Base-by-base conservation (phyloP, 2,888 invertebrate species). In the Osedax fenrisi region DNA sequence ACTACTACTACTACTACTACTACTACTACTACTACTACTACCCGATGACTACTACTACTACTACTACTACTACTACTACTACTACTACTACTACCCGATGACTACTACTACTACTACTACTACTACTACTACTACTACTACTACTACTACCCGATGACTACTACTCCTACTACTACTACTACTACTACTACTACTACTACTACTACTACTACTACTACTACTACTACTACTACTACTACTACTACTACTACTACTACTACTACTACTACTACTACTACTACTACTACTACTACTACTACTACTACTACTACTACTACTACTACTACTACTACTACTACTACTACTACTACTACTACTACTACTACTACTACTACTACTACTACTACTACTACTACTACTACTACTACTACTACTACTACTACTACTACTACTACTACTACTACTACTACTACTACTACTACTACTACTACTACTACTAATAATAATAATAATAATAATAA, bases 281-380 rank as follows among this genome's bases (percentile, higher is more conserved):
- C 13, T 23, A 64, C 21, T n/a, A 64, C 13, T 64, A 1, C 21
- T 64, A 64, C 21, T 1, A 1, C 21, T 1, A 64, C 21, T 64
- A 21, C 21, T 64, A 64, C 21, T 64, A 64, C 21, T 64, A 64
- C 13, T 64, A 64, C 21, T 64, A 64, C 21, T 64, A 64, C 21
- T 23, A 64, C 21, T 23, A 64, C 21, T 23, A 64, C 21, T 23
- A 64, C 21, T 23, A 64, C 13, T 23, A 64, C 21, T n/a, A 64
- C 13, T 64, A 1, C 21, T 64, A 64, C 21, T 1, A 1, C 21
- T 1, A 64, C 21, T 64, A 21, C 21, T 64, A 64, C 21, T 64
- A 64, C 21, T 64, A 64, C 13, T 64, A 64, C 21, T 64, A 64
- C 21, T 64, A 64, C n/a, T n/a, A n/a, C n/a, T n/a, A n/a, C n/a